These are phyloP conservation scores for Hymenochirus boettgeri DNA, from an alignment of 2,113 vertebrate genomes.

Conservation along the genomic window DNA sequence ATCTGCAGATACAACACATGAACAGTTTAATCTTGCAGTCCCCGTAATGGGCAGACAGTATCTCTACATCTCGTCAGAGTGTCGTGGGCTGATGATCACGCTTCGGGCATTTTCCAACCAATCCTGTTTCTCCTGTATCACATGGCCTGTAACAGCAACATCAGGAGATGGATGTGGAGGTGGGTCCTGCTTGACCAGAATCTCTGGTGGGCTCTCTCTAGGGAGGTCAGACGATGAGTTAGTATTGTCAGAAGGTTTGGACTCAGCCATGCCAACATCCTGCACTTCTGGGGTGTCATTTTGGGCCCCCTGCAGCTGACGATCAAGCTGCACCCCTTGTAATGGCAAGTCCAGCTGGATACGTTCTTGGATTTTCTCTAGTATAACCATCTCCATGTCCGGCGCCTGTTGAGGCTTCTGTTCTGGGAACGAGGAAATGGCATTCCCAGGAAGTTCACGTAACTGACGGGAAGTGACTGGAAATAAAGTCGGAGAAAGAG, in stretches of 20 bases:
- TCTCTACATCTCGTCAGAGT: slow-evolving; percentile 27
- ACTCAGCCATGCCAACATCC: slow-evolving; percentile 14
- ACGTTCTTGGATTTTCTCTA: neutral
- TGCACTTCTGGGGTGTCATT: slow-evolving; percentile 29
- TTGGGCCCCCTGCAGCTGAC: slow-evolving; percentile 15
- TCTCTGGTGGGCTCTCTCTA: neutral
- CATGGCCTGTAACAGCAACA: neutral
- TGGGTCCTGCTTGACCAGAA: neutral
- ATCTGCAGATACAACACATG: too few relatives aligned
- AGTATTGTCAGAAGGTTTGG: slow-evolving; percentile 15
- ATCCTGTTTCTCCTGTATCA: slow-evolving; percentile 4
- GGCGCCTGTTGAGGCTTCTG: neutral
- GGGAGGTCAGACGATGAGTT: slow-evolving; percentile 28
- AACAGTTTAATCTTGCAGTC: too few relatives aligned
- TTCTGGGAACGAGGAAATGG: accelerated
- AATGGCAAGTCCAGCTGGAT: neutral
- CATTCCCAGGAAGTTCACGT: neutral
- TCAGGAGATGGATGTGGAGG: neutral
- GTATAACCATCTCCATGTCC: neutral
- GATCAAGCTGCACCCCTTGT: slow-evolving; percentile 10
- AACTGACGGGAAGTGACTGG: slow-evolving; percentile 14
- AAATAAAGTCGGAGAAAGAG: neutral
- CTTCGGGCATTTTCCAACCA: slow-evolving; percentile 17
- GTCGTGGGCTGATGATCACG: slow-evolving; percentile 12
- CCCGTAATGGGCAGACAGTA: neutral